Evolutionary conservation across 2,797 vertebrate species (phyloP), one percentile per base, ranked within the genome.

Genomic region (Sarcophilus harrisii): DNA sequence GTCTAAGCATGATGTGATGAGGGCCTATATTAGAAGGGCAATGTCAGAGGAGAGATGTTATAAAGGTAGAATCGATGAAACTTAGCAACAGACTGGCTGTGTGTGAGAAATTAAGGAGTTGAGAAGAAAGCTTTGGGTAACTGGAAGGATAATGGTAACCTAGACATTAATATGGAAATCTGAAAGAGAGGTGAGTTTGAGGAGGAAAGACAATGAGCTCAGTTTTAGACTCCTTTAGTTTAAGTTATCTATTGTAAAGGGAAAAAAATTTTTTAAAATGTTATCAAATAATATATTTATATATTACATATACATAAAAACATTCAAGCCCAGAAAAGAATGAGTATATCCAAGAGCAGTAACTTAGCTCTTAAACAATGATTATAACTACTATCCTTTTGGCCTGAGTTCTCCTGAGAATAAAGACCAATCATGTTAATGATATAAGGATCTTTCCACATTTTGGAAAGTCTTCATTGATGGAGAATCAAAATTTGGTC

Each of bases 341-440:
- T 94, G 94, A 18, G 87, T 12, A 0, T 27, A 95, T 96, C 54
- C 93, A 12, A 32, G 92, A 32, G 18, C 95, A 91, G 89, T 90
- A 59, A 92, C 0, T 54, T 96, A 93, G 91, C 87, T 29, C 58
- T 93, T 18, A 96, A 0, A 57, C 55, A 60, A 12, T 91, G 93
- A 92, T 38, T 29, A 96, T 10, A 18, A 92, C 0, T 58, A n/a
- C 13, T 59, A 45, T 2, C 32, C 95, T 93, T 92, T 87, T 93
- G 24, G 29, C 16, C 60, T 91, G 60, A 96, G 52, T n/a, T 96
- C 29, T 89, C 4, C 3, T 32, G 13, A 18, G 32, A 32, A 16
- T 18, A 6, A 32, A n/a, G 62, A 32, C 5, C 32, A 66, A n/a
- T 66, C 32, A 66, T 66, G n/a, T 66, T 18, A n/a, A 66, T n/a